A percentile compares a stretch with the other conserved stretches of the same genome.
These are phyloP conservation scores for Pherbina coryleti DNA, from an alignment of 2,888 invertebrate genomes.

Conservation along the genomic window DNA sequence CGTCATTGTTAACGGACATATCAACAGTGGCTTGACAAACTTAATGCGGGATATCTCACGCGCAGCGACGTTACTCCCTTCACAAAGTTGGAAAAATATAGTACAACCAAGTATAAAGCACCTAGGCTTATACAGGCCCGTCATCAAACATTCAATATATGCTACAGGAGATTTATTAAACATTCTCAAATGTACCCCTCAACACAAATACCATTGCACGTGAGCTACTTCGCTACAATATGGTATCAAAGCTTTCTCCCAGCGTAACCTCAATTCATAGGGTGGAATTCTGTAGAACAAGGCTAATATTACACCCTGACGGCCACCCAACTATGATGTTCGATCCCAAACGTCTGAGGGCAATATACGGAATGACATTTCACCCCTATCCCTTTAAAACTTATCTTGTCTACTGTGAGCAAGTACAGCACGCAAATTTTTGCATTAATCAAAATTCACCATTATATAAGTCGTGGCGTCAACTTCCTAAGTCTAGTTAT, in stretches of 20 bases:
- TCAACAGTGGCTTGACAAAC: no score
- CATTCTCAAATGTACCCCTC: constrained; percentile 15
- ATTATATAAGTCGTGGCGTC: neutral
- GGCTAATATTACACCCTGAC: constrained; percentile 28
- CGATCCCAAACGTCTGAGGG: neutral
- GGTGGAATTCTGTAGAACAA: constrained; percentile 14
- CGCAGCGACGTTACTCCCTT: neutral
- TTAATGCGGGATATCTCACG: no score
- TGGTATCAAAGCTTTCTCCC: neutral
- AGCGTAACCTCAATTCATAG: neutral
- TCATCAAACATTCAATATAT: constrained; percentile 27
- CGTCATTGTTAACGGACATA: no score
- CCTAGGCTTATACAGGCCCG: constrained; percentile 32
- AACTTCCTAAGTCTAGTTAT: no score
- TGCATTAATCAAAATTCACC: neutral
- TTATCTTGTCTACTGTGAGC: neutral
- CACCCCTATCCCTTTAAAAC: neutral
- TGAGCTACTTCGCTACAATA: neutral
- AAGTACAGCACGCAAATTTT: neutral
- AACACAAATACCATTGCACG: neutral
- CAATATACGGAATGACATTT: neutral
- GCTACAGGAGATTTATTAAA: neutral
- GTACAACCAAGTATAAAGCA: constrained; percentile 22
- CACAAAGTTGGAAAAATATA: neutral
- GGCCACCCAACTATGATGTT: constrained; percentile 20